Evolutionary conservation across 2,113 vertebrate genomes (phyloP), one percentile per base, ranked within the genome.

Genomic region (Prietella phreatophila): DNA sequence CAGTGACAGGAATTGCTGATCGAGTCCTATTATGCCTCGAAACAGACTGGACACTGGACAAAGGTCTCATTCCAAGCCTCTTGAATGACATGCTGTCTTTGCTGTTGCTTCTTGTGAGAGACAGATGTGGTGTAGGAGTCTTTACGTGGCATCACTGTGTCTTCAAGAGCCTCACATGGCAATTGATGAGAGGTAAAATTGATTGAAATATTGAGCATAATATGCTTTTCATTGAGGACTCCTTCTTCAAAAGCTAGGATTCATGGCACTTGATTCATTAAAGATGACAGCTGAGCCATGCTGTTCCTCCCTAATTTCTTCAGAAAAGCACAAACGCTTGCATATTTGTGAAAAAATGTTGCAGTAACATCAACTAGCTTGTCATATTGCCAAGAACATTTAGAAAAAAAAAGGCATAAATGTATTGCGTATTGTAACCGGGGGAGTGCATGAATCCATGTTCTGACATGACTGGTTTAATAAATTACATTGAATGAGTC

Each of bases 1-100:
- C 42, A n/a, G n/a, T 84, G 69, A 82, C 87, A 78, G 87, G 87
- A 88, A 88, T 20, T 50, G n/a, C 71, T 47, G 82, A 88, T 82
- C 81, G n/a, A 58, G 22, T 83, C 86, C 82, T 75, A 84, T 84
- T 65, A 87, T 82, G 58, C 69, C 14, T 27, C 42, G 39, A 53
- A 87, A 39, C 82, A n/a, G n/a, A 55, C 60, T 65, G 39, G 67
- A 78, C 58, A 39, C 47, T n/a, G 11, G 27, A 84, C 82, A 83
- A 61, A 84, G 56, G 82, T 78, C 82, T 47, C 55, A 4, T 60
- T 83, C 80, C 65, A 60, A 42, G 58, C 39, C 86, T 71, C 36
- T 58, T 7, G 30, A 36, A 47, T 58, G 50, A 27, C 67, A 53
- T 73, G 56, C 42, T 11, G 69, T 53, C 53, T 80, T 42, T 50